A percentile compares a stretch with the other conserved stretches of the same genome.
These are phyloP conservation scores for Phrynosoma blainvillii DNA, from an alignment of 2,113 vertebrate species.

Conservation along the genomic window DNA sequence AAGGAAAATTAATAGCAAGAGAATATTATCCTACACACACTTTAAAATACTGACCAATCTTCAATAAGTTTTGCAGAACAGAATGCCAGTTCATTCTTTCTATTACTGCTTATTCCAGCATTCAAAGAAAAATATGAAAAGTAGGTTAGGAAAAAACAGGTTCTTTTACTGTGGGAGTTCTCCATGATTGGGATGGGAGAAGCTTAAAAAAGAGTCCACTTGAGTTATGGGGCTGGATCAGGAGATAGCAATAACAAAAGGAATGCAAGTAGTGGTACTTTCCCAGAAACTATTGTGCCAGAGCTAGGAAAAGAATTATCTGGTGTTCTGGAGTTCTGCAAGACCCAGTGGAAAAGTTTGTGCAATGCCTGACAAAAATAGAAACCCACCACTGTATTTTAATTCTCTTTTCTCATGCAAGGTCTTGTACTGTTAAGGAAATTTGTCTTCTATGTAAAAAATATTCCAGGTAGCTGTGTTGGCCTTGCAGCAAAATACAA, in stretches of 20 bases:
- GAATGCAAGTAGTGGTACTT: too few relatives aligned
- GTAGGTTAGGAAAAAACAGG: neutral
- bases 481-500: too few relatives aligned
- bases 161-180: neutral
- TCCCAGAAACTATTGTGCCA: too few relatives aligned
- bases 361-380: neutral
- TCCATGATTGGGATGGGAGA: neutral
- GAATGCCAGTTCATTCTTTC: constrained; percentile 16
- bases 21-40: neutral
- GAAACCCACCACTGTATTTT: neutral
- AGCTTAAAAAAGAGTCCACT: too few relatives aligned
- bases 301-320: too few relatives aligned
- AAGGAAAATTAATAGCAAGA: constrained; percentile 26
- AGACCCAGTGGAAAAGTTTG: neutral
- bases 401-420: neutral
- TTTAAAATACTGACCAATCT: constrained; percentile 36
- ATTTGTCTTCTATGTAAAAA: neutral
- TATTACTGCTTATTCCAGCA: constrained; percentile 13
- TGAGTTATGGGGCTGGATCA: too few relatives aligned
- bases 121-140: neutral
- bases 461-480: too few relatives aligned
- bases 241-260: too few relatives aligned
- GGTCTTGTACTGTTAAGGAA: neutral
- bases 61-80: constrained; percentile 32
- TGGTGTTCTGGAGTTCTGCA: too few relatives aligned